These are phyloP conservation scores for Metallyticus violacea DNA, from an alignment of 2,888 invertebrate species.

Conservation along the genomic window DNA sequence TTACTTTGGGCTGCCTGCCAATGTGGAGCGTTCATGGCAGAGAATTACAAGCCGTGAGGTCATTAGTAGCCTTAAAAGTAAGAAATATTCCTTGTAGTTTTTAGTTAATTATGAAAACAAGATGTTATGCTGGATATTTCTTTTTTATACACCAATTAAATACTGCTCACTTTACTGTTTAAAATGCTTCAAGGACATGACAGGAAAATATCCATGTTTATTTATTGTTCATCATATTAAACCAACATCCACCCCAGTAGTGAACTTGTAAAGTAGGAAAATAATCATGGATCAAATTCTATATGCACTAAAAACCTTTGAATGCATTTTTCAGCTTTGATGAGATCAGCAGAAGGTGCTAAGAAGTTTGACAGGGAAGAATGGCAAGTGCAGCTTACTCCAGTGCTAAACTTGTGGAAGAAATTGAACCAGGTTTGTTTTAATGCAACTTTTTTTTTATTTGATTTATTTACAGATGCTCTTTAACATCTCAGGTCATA, in stretches of 20 bases:
- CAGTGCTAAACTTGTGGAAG: constrained; percentile 79
- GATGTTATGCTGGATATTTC: too few species aligned
- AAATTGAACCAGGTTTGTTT: constrained; percentile 59
- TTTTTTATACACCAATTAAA: too few species aligned
- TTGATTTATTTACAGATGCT: too few species aligned
- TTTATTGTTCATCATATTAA: too few species aligned
- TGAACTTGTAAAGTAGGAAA: too few species aligned
- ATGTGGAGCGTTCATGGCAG: constrained; percentile 83
- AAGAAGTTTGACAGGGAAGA: constrained; percentile 49
- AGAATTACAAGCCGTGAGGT: constrained; percentile 59
- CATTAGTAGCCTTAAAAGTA: constrained; percentile 62
- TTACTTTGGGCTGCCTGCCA: constrained; percentile 80
- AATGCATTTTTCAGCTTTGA: constrained; percentile 41
- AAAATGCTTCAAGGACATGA: too few species aligned
- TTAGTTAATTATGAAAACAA: not conserved
- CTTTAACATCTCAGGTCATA: too few species aligned
- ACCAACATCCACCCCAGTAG: too few species aligned
- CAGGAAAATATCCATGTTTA: too few species aligned
- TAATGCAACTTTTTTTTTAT: too few species aligned
- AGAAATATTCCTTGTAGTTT: not conserved
- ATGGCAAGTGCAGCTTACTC: constrained; percentile 62
- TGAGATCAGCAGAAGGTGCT: constrained; percentile 46
- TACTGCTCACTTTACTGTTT: too few species aligned
- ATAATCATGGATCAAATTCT: too few species aligned
- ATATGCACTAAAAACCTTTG: not conserved